Evolutionary conservation across 2,888 invertebrate species (phyloP), one percentile per base, ranked within the genome.

Genomic region (Ceraclea dissimilis): DNA sequence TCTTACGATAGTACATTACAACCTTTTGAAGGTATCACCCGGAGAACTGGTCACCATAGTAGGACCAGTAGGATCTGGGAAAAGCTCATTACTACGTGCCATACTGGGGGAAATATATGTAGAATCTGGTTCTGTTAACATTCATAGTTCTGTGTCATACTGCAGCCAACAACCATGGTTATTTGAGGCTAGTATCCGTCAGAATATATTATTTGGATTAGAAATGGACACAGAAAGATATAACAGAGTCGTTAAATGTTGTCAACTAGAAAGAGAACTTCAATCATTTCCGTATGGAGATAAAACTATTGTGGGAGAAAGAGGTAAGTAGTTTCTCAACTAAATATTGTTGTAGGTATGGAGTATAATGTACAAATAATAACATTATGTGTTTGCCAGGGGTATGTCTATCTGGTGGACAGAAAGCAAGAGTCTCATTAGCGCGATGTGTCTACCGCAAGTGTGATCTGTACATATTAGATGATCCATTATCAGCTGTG

Each of bases 171-270:
- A 86, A 50, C 82, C 88, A 0, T 89, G 88, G 88, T 69, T 82
- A 8, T 82, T 82, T 54, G 76, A 76, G 22, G 76, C 75, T 17
- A 74, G 75, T 1, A 75, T 92, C 1, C 78, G 84, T 34, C 87
- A 90, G 64, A 92, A 92, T 67, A 88, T 92, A 55, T 66, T 88
- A 1, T 90, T 91, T 71, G 90, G 90, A 0, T 76, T 79, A 64
- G 74, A 78, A 0, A 75, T 79, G 68, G 77, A 83, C 56, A 70
- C 75, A 2, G 71, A 79, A 1, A 68, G 81, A 5, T 82, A 82
- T 66, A 72, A 76, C 59, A 74, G 75, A 61, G 79, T 76, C 5
- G 70, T 86, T 51, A 79, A 78, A 62, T 80, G 78, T 39, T 82
- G 82, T 60, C 80, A 81, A 54, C 68, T 83, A 17, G 74, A 75